Evolutionary conservation across 2,113 vertebrate species (phyloP).

Genomic region (Clupea harengus): DNA sequence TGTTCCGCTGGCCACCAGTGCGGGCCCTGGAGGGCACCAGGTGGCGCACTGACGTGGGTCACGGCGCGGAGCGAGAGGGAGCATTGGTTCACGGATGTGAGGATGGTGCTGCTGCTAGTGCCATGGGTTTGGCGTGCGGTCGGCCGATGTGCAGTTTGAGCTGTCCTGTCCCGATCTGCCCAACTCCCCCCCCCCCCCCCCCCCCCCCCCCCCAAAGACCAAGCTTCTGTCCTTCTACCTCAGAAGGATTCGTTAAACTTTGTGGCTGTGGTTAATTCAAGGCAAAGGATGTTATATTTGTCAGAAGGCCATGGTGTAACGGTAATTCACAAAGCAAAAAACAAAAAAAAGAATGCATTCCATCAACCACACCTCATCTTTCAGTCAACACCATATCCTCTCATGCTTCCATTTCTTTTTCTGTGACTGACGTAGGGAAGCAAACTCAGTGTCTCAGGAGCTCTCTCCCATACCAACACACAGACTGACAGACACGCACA

Average conservation of each 20-base stretch:
- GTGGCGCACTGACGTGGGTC: not conserved
- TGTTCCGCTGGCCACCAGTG: conserved; percentile 35
- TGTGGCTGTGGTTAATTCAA: not conserved
- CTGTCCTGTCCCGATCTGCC: not conserved
- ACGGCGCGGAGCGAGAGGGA: not conserved
- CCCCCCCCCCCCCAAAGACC: not conserved
- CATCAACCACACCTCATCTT: conserved; percentile 42
- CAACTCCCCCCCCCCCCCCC: not conserved
- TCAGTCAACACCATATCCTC: conserved; percentile 40
- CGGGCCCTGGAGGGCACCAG: not conserved
- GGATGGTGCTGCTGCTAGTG: conserved; percentile 5
- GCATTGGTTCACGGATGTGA: not conserved
- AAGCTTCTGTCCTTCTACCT: not conserved
- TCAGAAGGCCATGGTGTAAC: conserved; percentile 35
- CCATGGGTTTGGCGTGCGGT: not conserved
- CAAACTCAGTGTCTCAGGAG: conserved; percentile 76
- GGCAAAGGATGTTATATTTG: not conserved
- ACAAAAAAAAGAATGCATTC: conserved; percentile 49
- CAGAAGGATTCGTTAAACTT: not conserved
- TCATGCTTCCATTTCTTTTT: conserved; percentile 61
- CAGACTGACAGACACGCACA: conserved; percentile 17
- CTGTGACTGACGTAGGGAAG: conserved; percentile 57
- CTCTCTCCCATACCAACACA: conserved; percentile 9
- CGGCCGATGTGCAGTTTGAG: not conserved
- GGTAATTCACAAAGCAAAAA: conserved; percentile 57